phyloP scores from a whole-genome alignment of 1,140 invertebrate genomes.

The Coptotermes formosanus region DNA sequence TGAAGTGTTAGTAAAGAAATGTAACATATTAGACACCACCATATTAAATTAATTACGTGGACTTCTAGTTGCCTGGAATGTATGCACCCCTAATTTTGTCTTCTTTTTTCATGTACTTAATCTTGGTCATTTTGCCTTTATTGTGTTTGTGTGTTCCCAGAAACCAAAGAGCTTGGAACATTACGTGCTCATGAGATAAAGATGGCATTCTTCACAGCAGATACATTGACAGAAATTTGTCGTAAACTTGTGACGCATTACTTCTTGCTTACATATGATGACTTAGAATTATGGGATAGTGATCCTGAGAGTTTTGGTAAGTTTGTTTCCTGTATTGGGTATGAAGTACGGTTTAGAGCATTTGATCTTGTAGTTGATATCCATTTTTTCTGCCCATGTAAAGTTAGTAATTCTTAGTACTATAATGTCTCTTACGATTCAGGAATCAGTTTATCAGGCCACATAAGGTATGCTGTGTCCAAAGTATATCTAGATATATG shows the following conservation, averaged over 20 bases:
- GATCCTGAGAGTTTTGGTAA: constrained; percentile 86
- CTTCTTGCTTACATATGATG: constrained; percentile 79
- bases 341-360: neutral
- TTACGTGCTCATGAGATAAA: constrained; percentile 68
- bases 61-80: no score
- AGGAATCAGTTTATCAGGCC: no score
- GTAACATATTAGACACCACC: neutral
- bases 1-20: neutral
- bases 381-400: no score
- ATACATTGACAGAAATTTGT: constrained; percentile 74
- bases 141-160: constrained; percentile 39
- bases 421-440: no score
- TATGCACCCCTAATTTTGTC: no score
- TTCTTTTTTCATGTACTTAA: neutral
- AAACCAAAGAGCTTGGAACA: constrained; percentile 51
- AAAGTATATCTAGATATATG: no score
- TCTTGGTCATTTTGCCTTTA: neutral
- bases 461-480: no score
- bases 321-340: constrained; percentile 29
- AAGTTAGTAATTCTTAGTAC: no score
- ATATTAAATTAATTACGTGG: no score
- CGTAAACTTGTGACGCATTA: constrained; percentile 82
- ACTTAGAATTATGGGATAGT: constrained; percentile 84
- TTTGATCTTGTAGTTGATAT: no score
- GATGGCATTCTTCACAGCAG: constrained; percentile 67